Percentiles rank a stretch among this genome's conserved stretches.
phyloP scores from a whole-genome alignment of 1,140 invertebrate genomes.

The Zaprionus lachaisei region DNA sequence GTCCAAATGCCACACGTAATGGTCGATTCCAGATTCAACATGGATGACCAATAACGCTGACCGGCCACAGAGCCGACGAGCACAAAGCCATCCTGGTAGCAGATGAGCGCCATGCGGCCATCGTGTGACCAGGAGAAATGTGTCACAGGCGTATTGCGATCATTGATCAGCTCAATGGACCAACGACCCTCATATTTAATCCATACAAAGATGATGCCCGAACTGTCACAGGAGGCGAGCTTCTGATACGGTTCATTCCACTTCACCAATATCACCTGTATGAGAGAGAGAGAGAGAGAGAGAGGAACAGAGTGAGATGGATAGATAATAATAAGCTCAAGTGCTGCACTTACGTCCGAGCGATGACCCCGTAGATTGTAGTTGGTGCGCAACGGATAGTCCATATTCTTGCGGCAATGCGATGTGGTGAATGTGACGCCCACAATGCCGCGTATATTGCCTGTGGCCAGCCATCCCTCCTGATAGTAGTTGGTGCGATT shows the following conservation, averaged over 20 bases:
- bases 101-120: slow-evolving; percentile 98
- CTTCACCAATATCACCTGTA: slow-evolving; percentile 96
- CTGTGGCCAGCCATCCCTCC: slow-evolving; percentile 98
- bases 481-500: slow-evolving; percentile 98
- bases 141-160: slow-evolving; percentile 97
- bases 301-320: background rate
- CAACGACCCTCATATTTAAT: slow-evolving; percentile 99
- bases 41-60: slow-evolving; percentile 99
- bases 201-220: slow-evolving; percentile 99
- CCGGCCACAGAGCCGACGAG: slow-evolving; percentile 98
- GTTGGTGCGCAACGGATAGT: slow-evolving; percentile 95
- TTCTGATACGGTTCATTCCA: slow-evolving; percentile 99
- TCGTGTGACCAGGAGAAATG: slow-evolving; percentile 99
- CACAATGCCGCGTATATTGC: slow-evolving; percentile 96
- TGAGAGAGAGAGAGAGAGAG: background rate
- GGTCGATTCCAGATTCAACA: slow-evolving; percentile 96
- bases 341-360: slow-evolving; percentile 91
- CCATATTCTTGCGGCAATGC: slow-evolving; percentile 92
- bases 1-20: slow-evolving; percentile 99
- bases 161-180: slow-evolving; percentile 99
- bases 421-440: slow-evolving; percentile 98
- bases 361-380: slow-evolving; percentile 98
- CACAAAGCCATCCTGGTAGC: slow-evolving; percentile 99
- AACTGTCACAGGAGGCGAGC: slow-evolving; percentile 98
- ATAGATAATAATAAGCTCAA: background rate